Conservation (phyloP, 2,113 vertebrate species). For the Varanus salvator region DNA sequence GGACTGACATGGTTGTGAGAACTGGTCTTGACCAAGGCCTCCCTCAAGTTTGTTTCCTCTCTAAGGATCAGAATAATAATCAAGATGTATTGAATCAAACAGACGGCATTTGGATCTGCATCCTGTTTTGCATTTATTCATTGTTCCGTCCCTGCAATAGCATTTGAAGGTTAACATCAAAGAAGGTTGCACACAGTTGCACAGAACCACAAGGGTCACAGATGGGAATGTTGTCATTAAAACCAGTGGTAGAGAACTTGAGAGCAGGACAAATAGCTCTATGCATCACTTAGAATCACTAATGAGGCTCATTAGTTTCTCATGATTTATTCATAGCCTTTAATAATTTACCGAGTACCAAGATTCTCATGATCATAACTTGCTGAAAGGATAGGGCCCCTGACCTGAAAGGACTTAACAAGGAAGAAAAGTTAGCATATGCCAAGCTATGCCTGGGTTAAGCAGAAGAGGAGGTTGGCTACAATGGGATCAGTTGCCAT, state of each 20-base stretch:
- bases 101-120: neutral
- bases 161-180: slow-evolving; percentile 49
- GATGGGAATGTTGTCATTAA: slow-evolving; percentile 46
- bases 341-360: slow-evolving; percentile 23
- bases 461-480: neutral
- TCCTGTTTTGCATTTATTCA: neutral
- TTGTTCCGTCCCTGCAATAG: slow-evolving; percentile 21
- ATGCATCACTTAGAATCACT: slow-evolving; percentile 49
- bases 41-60: neutral
- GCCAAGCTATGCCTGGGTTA: neutral
- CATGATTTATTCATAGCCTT: slow-evolving; percentile 14
- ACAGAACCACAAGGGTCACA: slow-evolving; percentile 24
- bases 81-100: neutral
- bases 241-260: slow-evolving; percentile 47
- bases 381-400: slow-evolving; percentile 11
- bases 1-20: neutral
- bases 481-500: neutral
- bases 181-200: slow-evolving; percentile 10
- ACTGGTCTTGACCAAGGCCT: neutral
- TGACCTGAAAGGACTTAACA: slow-evolving; percentile 13
- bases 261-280: slow-evolving; percentile 43
- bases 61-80: neutral
- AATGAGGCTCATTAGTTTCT: slow-evolving; percentile 47
- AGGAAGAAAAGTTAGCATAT: neutral
- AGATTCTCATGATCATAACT: slow-evolving; percentile 3